A percentile compares a stretch with the other conserved stretches of the same genome.
These are phyloP conservation scores for Chelon labrosus DNA, from an alignment of 2,797 vertebrate genomes.

Conservation along the genomic window DNA sequence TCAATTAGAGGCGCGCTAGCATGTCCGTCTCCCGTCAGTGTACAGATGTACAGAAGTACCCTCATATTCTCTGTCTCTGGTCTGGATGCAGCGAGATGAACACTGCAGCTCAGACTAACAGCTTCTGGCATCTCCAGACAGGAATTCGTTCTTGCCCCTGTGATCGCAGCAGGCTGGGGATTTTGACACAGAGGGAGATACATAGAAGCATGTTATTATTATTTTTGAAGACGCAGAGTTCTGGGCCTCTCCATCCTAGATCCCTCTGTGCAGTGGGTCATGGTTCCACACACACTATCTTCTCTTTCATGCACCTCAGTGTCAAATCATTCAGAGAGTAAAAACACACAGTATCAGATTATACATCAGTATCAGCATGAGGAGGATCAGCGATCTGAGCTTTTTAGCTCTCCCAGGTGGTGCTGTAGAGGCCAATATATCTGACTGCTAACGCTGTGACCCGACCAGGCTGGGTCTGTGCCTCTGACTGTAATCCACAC, in stretches of 20 bases:
- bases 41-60: conserved; percentile 41
- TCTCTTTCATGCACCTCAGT: conserved; percentile 18
- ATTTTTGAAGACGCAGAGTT: conserved; percentile 66
- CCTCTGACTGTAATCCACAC: conserved; percentile 38
- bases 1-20: conserved; percentile 50
- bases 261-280: conserved; percentile 37
- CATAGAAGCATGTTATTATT: conserved; percentile 74
- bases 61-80: conserved; percentile 49
- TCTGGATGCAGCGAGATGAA: conserved; percentile 38
- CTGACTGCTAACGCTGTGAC: conserved; percentile 19
- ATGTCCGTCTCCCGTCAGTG: conserved; percentile 18
- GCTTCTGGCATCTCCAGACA: conserved; percentile 81
- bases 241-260: conserved; percentile 43
- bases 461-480: conserved; percentile 1
- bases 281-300: conserved; percentile 39
- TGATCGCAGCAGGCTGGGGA: conserved; percentile 74
- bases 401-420: conserved; percentile 50
- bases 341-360: conserved; percentile 61
- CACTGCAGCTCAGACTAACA: conserved; percentile 69
- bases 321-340: conserved; percentile 44
- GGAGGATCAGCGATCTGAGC: conserved; percentile 54
- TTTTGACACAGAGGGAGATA: conserved; percentile 72
- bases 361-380: conserved; percentile 40
- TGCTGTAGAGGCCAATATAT: conserved; percentile 21
- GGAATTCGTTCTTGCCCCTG: conserved; percentile 74